Conservation (phyloP, 2,113 vertebrate species). For the Chelonoidis abingdonii region DNA sequence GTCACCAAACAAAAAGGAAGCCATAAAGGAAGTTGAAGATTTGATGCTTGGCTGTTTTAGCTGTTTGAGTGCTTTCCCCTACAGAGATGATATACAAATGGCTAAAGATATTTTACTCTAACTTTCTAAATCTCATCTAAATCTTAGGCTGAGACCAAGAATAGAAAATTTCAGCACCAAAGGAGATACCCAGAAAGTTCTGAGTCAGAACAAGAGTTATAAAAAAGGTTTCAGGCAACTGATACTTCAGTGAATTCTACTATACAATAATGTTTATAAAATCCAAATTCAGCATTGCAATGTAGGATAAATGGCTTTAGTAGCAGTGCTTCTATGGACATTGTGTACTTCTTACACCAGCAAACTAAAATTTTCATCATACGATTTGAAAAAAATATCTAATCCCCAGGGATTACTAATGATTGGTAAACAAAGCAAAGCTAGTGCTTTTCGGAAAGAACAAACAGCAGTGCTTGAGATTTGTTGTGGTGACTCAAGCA, state of each 20-base stretch:
- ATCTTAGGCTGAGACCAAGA: neutral
- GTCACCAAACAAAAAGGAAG: neutral
- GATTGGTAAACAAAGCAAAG: slow-evolving; percentile 51
- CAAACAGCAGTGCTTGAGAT: slow-evolving; percentile 46
- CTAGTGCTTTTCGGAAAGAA: slow-evolving; percentile 37
- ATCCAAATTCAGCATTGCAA: neutral
- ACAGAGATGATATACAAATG: neutral
- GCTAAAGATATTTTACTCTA: neutral
- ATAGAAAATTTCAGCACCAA: neutral
- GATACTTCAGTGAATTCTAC: neutral
- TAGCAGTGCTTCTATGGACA: slow-evolving; percentile 20
- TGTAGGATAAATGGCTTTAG: neutral
- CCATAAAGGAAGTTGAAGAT: neutral
- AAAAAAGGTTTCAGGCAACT: neutral
- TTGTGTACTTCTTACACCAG: neutral
- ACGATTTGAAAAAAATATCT: slow-evolving; percentile 31
- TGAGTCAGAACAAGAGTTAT: neutral
- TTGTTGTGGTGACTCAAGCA: neutral
- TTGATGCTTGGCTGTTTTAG: neutral
- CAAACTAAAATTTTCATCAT: slow-evolving; percentile 40
- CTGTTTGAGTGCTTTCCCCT: neutral
- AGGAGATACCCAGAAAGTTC: neutral
- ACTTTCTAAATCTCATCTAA: neutral
- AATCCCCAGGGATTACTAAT: slow-evolving; percentile 45
- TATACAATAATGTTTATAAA: slow-evolving; percentile 3